Evolutionary conservation across 2,113 vertebrate species (phyloP), one percentile per base, ranked within the genome.

Genomic region (Sphyrna mokarran): DNA sequence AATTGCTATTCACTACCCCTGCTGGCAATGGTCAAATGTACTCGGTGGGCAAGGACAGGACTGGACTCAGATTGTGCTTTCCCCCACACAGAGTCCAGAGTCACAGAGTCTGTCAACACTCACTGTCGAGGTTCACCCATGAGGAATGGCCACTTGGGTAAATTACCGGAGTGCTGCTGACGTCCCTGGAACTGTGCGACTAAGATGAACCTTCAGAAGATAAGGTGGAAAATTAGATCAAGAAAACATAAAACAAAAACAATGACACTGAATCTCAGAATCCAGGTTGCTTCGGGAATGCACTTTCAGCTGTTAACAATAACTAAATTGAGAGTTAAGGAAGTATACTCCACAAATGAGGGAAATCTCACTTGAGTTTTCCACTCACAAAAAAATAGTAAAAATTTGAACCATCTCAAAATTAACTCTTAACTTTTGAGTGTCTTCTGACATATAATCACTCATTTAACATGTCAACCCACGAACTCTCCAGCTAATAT

Each of bases 131-230:
- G 85, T 22, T 87, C 85, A 87, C 48, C 48, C 85, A 87, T 13
- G 85, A 87, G 23, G 85, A 54, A 87, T 54, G 85, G 48, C 85
- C 85, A 87, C 85, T 87, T 87, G 48, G 48, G 54, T 90, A 54
- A 90, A 90, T 9, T 89, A 89, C 48, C 48, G 10, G 20, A 58
- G 87, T 29, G 48, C 48, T 87, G 40, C 85, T 54, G 85, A 87
- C 48, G 43, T 20, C 9, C 48, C 1, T 58, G 86, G 22, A 48
- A 89, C 48, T 89, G 86, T 29, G 22, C 86, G 54, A 43, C 43
- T 48, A 87, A 54, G 85, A 87, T 87, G 43, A 26, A 26, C 43
- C 86, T 89, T 89, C 13, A 26, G 87, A 29, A 90, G 87, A 61
- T 90, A 58, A 61, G 29, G 29, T 58, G 26, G 87, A 33, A 90